Conservation (phyloP, 1,140 invertebrate genomes). For the Heliconius himera region DNA sequence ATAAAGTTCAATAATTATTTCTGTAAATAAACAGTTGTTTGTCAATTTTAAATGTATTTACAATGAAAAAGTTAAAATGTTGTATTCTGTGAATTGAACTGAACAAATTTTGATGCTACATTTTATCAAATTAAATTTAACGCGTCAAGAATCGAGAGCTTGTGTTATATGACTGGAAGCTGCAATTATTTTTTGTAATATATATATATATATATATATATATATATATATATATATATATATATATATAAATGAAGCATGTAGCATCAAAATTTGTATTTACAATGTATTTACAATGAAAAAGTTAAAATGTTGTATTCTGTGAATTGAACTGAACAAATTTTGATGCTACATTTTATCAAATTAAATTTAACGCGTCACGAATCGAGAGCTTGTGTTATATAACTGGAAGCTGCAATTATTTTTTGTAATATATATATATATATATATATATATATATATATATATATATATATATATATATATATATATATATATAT, state of each 20-base stretch:
- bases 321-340: background rate
- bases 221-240: too few species aligned
- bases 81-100: background rate
- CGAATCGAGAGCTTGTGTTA: background rate
- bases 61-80: background rate
- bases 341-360: background rate
- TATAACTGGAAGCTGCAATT: background rate
- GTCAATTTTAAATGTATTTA: background rate
- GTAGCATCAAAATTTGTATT: too few species aligned
- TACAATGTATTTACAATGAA: constrained; percentile 3
- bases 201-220: too few species aligned
- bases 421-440: too few species aligned
- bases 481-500: too few species aligned
- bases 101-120: background rate
- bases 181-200: too few species aligned
- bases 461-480: too few species aligned
- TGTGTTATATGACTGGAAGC: background rate
- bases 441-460: too few species aligned
- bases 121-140: background rate
- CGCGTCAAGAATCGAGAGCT: background rate
- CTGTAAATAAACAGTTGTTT: too few species aligned
- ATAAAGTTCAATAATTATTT: too few species aligned
- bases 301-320: background rate
- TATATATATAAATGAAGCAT: too few species aligned
- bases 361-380: background rate